phyloP scores from a whole-genome alignment of 2,888 invertebrate species.

The Sesia bembeciformis region DNA sequence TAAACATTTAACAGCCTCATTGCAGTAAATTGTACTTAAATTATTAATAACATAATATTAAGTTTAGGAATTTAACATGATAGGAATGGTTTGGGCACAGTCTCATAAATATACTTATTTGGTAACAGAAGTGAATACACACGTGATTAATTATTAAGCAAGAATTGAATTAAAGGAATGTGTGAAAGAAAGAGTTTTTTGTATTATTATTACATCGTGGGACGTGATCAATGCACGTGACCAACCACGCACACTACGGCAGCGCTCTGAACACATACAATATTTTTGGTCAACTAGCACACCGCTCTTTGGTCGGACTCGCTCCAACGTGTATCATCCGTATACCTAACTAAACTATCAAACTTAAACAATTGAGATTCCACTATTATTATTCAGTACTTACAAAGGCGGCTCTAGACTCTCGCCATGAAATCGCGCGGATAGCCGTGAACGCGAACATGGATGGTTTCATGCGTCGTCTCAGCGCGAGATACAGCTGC shows the following conservation, averaged over 20 bases:
- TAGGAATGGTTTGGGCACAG: conserved; percentile 36
- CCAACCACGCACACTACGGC: no score
- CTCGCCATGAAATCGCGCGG: no score
- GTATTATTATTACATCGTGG: no score
- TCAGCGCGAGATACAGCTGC: not conserved
- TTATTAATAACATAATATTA: not conserved
- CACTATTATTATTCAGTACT: conserved; percentile 14
- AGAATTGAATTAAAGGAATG: no score
- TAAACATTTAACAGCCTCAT: conserved; percentile 3
- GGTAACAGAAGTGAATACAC: conserved; percentile 6
- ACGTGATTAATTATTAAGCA: not conserved
- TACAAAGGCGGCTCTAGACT: no score
- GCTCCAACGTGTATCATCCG: conserved; percentile 4
- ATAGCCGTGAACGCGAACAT: no score
- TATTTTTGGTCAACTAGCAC: conserved; percentile 40
- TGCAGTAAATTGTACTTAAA: not conserved
- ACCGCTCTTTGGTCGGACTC: conserved; percentile 16
- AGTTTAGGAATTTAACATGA: conserved; percentile 2
- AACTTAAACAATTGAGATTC: conserved; percentile 53
- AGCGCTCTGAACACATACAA: no score
- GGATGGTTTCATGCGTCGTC: conserved; percentile 2
- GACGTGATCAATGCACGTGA: no score
- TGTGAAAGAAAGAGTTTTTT: no score
- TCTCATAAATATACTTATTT: conserved; percentile 26
- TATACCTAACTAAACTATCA: conserved; percentile 10